A percentile compares a stretch with the other conserved stretches of the same genome.
These are phyloP conservation scores for Triplophysa rosa DNA, from an alignment of 2,113 vertebrate species.

Conservation along the genomic window DNA sequence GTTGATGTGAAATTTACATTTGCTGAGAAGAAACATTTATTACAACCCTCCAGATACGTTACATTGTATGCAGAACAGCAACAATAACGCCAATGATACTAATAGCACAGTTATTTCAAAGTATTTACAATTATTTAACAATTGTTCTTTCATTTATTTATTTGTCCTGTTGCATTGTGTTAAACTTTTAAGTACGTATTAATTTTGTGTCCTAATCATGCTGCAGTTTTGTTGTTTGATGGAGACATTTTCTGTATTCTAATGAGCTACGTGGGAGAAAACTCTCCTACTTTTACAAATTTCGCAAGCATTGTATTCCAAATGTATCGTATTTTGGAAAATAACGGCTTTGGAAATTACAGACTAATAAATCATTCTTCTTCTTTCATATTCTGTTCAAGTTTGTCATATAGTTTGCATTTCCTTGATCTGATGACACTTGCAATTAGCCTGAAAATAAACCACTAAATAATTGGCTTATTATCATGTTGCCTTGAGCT, in stretches of 20 bases:
- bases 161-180: background rate
- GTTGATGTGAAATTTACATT: background rate
- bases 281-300: background rate
- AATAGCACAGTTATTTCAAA: background rate
- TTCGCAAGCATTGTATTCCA: background rate
- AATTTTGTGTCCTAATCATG: slow-evolving; percentile 10
- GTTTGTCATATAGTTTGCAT: slow-evolving; percentile 32
- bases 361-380: background rate
- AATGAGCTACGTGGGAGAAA: background rate
- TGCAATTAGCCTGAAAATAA: slow-evolving; percentile 29
- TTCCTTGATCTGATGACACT: slow-evolving; percentile 17
- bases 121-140: too few species aligned
- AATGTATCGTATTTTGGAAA: background rate
- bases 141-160: background rate
- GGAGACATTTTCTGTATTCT: background rate
- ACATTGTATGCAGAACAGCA: slow-evolving; percentile 50
- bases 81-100: background rate
- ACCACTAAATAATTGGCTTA: slow-evolving; percentile 39
- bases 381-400: slow-evolving; percentile 17
- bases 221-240: background rate
- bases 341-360: slow-evolving; percentile 18
- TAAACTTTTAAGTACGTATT: background rate
- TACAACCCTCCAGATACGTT: slow-evolving; percentile 59
- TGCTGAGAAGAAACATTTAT: slow-evolving; percentile 3
- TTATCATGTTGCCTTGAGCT: slow-evolving; percentile 35